Conservation (phyloP, 2,797 vertebrate genomes). For the Erethizon dorsatum region DNA sequence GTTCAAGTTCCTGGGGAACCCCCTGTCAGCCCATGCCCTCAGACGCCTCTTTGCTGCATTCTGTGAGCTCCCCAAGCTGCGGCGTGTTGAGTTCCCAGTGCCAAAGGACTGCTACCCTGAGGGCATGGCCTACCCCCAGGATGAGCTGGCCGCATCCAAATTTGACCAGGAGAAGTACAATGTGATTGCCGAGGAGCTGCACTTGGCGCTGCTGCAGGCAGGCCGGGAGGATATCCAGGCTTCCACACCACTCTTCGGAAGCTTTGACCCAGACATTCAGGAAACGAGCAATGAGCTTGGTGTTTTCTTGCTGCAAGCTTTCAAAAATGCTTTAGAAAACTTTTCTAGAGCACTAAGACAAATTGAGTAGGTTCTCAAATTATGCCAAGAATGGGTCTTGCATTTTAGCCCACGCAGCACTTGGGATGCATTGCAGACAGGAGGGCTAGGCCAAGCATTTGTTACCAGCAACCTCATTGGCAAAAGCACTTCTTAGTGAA, state of each 20-base stretch:
- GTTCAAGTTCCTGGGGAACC: constrained; percentile 96
- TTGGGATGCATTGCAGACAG: neutral
- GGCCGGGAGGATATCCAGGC: constrained; percentile 92
- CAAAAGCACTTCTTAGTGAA: neutral
- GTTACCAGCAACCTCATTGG: neutral
- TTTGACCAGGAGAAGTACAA: constrained; percentile 94
- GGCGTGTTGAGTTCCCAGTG: constrained; percentile 94
- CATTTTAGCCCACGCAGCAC: neutral
- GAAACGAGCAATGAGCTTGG: constrained; percentile 96
- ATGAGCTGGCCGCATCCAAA: constrained; percentile 90
- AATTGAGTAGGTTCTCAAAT: constrained; percentile 75
- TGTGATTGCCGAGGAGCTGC: constrained; percentile 90
- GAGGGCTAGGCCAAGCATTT: neutral
- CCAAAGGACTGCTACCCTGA: constrained; percentile 95
- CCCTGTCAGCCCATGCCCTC: constrained; percentile 92
- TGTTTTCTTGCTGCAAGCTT: constrained; percentile 93
- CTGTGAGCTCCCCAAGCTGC: constrained; percentile 91
- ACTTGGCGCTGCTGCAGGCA: constrained; percentile 91
- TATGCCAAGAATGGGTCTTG: neutral
- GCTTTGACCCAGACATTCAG: constrained; percentile 95
- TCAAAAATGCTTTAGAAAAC: constrained; percentile 93
- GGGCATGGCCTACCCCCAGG: constrained; percentile 93
- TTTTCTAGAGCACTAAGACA: constrained; percentile 90
- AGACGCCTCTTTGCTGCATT: constrained; percentile 91
- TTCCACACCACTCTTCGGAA: constrained; percentile 94